Conservation (phyloP, 1,140 invertebrate species). For the Chrysoperla carnea region DNA sequence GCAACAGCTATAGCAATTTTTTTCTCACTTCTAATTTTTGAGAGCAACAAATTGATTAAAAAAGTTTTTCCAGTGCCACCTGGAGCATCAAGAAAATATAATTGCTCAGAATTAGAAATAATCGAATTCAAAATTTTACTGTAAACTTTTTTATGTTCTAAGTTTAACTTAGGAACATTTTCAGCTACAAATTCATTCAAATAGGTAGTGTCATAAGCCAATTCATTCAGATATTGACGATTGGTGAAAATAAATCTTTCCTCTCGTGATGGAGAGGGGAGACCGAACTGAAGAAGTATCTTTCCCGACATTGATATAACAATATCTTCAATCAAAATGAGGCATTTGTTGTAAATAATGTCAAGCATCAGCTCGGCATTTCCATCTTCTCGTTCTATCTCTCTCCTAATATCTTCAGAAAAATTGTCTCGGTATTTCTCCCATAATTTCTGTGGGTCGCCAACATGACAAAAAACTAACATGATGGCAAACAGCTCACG, state of each 20-base stretch:
- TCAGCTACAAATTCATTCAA: slow-evolving; percentile 14
- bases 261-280: slow-evolving; percentile 7
- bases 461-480: slow-evolving; percentile 18
- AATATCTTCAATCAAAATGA: slow-evolving; percentile 20
- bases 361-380: slow-evolving; percentile 9
- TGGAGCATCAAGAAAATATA: slow-evolving; percentile 18
- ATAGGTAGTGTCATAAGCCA: slow-evolving; percentile 13
- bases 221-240: slow-evolving; percentile 18
- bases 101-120: slow-evolving; percentile 14
- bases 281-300: slow-evolving; percentile 9
- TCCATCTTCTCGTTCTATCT: slow-evolving; percentile 7
- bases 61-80: slow-evolving; percentile 20
- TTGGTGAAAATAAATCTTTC: slow-evolving; percentile 3
- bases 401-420: slow-evolving; percentile 16
- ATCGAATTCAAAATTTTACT: slow-evolving; percentile 19
- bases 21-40: slow-evolving; percentile 9
- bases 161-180: slow-evolving; percentile 16
- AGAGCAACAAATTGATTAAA: slow-evolving; percentile 14
- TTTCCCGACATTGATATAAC: slow-evolving; percentile 12
- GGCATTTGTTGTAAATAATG: slow-evolving; percentile 21
- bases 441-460: slow-evolving; percentile 11
- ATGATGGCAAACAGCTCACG: too few relatives aligned
- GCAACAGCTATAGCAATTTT: slow-evolving; percentile 19
- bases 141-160: slow-evolving; percentile 19
- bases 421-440: slow-evolving; percentile 15